phyloP scores from a whole-genome alignment of 2,888 invertebrate genomes.

The Meloe dianella region DNA sequence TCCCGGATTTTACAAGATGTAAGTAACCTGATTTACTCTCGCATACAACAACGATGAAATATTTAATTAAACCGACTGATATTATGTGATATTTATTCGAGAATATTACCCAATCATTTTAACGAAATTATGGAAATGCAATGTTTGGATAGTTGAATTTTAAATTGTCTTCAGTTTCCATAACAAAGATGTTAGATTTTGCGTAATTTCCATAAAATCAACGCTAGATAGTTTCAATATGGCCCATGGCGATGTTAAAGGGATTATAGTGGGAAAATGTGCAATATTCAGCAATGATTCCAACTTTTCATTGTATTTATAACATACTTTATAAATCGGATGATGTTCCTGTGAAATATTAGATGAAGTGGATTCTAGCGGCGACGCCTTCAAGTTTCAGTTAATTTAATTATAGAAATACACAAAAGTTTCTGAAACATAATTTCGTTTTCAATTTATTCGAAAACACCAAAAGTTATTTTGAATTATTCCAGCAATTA shows the following conservation, averaged over 20 bases:
- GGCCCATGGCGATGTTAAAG: constrained; percentile 23
- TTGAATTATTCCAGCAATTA: constrained; percentile 1
- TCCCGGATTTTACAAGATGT: background rate
- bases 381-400: constrained; percentile 32
- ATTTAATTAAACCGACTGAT: constrained; percentile 25
- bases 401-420: constrained; percentile 37
- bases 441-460: constrained; percentile 27
- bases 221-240: constrained; percentile 22
- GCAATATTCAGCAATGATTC: background rate
- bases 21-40: background rate
- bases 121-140: constrained; percentile 26
- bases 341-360: constrained; percentile 14
- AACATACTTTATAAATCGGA: constrained; percentile 14
- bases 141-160: constrained; percentile 22
- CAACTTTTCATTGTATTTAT: background rate
- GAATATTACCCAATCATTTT: constrained; percentile 20
- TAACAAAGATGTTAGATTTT: constrained; percentile 1
- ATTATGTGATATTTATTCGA: constrained; percentile 26
- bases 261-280: constrained; percentile 23
- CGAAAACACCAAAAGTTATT: constrained; percentile 15
- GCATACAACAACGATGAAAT: constrained; percentile 12
- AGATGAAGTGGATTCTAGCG: background rate
- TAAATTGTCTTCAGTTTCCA: constrained; percentile 17
- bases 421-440: constrained; percentile 27
- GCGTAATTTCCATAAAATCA: background rate